A percentile compares a stretch with the other conserved stretches of the same genome.
phyloP scores from a whole-genome alignment of 2,113 vertebrate species.

The Phylloscopus trochilus region DNA sequence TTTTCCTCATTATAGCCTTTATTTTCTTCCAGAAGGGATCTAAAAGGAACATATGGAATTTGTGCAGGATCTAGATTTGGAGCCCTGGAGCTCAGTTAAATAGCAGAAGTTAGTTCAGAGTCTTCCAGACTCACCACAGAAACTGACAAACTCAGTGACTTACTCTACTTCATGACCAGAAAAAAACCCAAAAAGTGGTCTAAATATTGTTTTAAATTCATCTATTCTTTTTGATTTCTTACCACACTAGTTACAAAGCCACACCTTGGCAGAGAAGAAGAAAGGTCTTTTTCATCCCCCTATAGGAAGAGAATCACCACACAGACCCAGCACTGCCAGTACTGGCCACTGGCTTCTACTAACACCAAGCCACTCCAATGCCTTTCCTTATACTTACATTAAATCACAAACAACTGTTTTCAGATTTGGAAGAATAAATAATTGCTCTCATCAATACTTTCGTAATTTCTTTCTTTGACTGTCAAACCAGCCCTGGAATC shows the following conservation, averaged over 20 bases:
- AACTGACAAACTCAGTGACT: background rate
- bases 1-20: background rate
- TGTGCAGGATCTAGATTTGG: background rate
- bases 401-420: background rate
- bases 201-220: background rate
- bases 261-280: background rate
- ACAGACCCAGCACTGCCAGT: background rate
- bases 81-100: background rate
- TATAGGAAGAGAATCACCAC: background rate
- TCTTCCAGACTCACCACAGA: background rate
- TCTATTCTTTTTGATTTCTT: background rate
- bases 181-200: accelerated
- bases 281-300: background rate
- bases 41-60: background rate
- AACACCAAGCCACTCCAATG: background rate
- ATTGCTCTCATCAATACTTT: background rate
- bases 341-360: background rate
- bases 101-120: background rate
- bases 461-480: background rate
- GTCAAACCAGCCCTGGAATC: background rate
- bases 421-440: background rate
- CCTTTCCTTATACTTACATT: background rate
- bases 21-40: background rate
- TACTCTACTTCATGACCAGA: background rate
- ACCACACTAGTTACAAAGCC: background rate